Conservation (phyloP, 2,113 vertebrate species). For the Misgurnus mizolepis region DNA sequence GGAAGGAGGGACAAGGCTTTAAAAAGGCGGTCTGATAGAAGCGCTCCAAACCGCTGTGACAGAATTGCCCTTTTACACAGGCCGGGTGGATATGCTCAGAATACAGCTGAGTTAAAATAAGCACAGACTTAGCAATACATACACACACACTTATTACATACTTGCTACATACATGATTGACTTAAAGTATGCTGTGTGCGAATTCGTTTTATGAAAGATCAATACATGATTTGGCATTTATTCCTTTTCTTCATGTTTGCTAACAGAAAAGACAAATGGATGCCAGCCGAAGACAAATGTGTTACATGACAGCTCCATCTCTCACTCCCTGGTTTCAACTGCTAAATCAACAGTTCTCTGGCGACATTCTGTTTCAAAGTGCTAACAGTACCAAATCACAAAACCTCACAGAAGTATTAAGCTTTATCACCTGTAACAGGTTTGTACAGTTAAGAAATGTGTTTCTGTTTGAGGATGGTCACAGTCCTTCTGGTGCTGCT, state of each 20-base stretch:
- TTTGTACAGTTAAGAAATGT: constrained; percentile 9
- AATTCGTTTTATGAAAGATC: constrained; percentile 29
- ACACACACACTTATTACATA: not conserved
- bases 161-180: constrained; percentile 22
- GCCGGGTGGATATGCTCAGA: constrained; percentile 3
- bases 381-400: constrained; percentile 12
- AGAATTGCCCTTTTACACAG: not conserved
- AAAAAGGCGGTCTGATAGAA: constrained; percentile 44
- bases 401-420: constrained; percentile 1
- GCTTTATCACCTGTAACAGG: not conserved
- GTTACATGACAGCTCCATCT: not conserved
- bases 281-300: constrained; percentile 21
- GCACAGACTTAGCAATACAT: not conserved
- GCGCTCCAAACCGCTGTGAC: constrained; percentile 37
- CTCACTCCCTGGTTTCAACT: constrained; percentile 6
- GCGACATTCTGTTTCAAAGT: constrained; percentile 9
- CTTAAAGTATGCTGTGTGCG: constrained; percentile 19
- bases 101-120: constrained; percentile 7
- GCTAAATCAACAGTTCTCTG: not conserved
- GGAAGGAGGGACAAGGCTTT: constrained; percentile 12
- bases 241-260: not conserved
- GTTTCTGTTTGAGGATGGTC: constrained; percentile 12
- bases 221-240: constrained; percentile 35
- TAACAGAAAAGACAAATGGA: constrained; percentile 12
- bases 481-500: not conserved